Evolutionary conservation across 2,113 vertebrate species (phyloP).

Genomic region (Caranx melampygus): DNA sequence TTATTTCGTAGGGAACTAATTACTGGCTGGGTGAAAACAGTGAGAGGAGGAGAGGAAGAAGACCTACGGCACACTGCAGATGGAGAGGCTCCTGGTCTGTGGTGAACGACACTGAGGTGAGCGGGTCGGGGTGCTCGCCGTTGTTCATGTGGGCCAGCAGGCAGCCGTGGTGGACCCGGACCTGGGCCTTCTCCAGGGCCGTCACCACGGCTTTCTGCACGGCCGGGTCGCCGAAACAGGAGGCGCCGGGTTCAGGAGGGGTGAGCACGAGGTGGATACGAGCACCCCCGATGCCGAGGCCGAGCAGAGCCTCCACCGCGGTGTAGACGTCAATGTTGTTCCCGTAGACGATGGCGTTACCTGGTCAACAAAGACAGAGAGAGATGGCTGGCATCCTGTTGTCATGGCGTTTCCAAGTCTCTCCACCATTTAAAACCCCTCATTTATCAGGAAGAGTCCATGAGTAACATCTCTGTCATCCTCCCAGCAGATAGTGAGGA

Average conservation of each 20-base stretch:
- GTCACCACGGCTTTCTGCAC: slow-evolving; percentile 76
- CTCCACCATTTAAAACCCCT: no score
- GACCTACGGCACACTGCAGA: slow-evolving; percentile 89
- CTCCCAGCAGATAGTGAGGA: no score
- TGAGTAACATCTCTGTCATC: no score
- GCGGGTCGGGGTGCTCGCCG: slow-evolving; percentile 73
- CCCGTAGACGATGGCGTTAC: slow-evolving; percentile 90
- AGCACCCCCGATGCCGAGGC: slow-evolving; percentile 83
- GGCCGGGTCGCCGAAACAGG: slow-evolving; percentile 75
- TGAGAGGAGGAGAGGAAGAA: not conserved
- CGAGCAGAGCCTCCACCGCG: slow-evolving; percentile 84
- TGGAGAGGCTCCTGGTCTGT: slow-evolving; percentile 72
- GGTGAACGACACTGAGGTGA: slow-evolving; percentile 85
- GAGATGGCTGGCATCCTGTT: not conserved
- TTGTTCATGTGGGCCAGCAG: slow-evolving; percentile 86
- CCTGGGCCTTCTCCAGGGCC: slow-evolving; percentile 66
- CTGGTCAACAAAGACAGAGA: slow-evolving; percentile 71
- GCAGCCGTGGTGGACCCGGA: slow-evolving; percentile 78
- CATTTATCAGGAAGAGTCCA: no score
- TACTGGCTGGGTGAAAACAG: not conserved
- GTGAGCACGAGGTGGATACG: slow-evolving; percentile 87
- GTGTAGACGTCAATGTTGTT: slow-evolving; percentile 87
- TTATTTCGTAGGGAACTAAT: slow-evolving; percentile 19
- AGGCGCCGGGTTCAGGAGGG: slow-evolving; percentile 45
- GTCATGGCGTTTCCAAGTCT: no score